Conservation (phyloP, 2,113 vertebrate genomes). For the Larimichthys crocea region DNA sequence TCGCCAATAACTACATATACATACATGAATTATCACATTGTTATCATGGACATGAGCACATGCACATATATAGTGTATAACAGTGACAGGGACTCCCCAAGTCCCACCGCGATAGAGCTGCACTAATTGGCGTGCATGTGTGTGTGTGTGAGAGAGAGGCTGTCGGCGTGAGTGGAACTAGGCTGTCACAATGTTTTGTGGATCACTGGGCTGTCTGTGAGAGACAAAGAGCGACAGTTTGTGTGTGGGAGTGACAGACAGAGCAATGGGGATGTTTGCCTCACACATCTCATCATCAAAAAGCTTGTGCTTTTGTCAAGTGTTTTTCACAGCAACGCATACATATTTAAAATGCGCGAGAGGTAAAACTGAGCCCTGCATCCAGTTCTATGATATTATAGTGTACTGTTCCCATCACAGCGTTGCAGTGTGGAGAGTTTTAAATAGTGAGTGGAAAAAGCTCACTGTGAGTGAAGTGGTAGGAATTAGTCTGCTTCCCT, state of each 20-base stretch:
- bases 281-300: constrained; percentile 45
- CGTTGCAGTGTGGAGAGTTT: constrained; percentile 18
- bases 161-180: constrained; percentile 43
- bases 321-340: constrained; percentile 32
- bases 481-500: constrained; percentile 5
- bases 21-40: neutral
- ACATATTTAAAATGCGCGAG: constrained; percentile 14
- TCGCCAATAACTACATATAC: neutral
- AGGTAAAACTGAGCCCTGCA: neutral
- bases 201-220: constrained; percentile 58
- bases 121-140: constrained; percentile 37
- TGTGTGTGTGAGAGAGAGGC: neutral
- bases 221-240: constrained; percentile 43
- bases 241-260: constrained; percentile 42
- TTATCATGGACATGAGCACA: neutral
- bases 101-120: constrained; percentile 11
- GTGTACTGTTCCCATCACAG: neutral
- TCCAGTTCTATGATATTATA: neutral
- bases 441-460: neutral
- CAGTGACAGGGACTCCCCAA: constrained; percentile 23
- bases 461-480: neutral
- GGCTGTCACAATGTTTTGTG: constrained; percentile 70
- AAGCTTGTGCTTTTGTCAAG: constrained; percentile 49
- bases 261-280: constrained; percentile 50
- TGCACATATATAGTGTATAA: neutral